phyloP scores from a whole-genome alignment of 2,797 vertebrate species.

The Gobio occitaniae region DNA sequence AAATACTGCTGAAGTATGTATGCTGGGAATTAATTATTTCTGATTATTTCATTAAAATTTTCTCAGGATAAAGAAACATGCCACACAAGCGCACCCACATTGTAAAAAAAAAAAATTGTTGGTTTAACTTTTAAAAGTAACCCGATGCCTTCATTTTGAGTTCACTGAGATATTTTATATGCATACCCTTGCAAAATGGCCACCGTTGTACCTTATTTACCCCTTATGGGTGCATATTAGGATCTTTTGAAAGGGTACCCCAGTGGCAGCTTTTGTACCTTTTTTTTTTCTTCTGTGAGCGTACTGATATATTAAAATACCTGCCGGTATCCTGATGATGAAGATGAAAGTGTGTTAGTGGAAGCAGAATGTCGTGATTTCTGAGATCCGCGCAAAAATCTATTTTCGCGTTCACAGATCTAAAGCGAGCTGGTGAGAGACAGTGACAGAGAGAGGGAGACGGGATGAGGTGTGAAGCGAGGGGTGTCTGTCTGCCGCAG shows the following conservation, averaged over 20 bases:
- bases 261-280: neutral
- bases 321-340: neutral
- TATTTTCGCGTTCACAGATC: neutral
- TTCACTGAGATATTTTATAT: neutral
- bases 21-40: neutral
- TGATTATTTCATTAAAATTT: neutral
- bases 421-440: slow-evolving; percentile 19
- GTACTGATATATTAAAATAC: neutral
- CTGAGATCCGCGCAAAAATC: neutral
- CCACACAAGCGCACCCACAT: neutral
- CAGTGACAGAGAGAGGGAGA: neutral
- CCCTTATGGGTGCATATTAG: neutral
- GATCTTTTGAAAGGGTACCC: neutral
- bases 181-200: neutral
- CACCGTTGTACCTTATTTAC: neutral
- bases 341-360: neutral
- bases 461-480: neutral
- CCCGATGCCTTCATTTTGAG: neutral
- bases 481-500: slow-evolving; percentile 14
- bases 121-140: neutral
- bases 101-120: neutral
- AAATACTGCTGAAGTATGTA: neutral
- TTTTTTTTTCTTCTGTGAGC: neutral
- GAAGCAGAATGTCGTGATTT: slow-evolving; percentile 3
- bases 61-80: neutral